Conservation (phyloP, 1,140 invertebrate genomes). For the Brachystomella parvula region DNA sequence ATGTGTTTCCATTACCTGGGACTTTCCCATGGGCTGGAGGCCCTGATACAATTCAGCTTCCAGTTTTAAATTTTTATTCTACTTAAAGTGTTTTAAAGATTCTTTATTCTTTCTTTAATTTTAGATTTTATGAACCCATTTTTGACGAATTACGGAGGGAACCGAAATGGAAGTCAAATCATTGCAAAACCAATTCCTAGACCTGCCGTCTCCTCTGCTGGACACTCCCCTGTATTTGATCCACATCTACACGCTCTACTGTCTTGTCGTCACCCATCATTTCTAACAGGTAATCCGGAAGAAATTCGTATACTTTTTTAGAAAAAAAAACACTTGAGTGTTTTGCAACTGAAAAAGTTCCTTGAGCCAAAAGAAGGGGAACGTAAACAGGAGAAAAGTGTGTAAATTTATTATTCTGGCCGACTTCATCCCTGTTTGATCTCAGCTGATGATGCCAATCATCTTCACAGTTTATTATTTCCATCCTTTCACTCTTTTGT, state of each 20-base stretch:
- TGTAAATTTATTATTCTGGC: background rate
- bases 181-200: constrained; percentile 52
- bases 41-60: no score
- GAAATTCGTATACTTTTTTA: no score
- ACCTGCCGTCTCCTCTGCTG: constrained; percentile 45
- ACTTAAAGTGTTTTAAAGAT: no score
- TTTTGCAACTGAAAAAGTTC: no score
- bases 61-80: no score
- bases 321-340: background rate
- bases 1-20: constrained; percentile 58
- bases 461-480: no score
- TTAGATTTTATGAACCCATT: no score
- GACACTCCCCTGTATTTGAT: constrained; percentile 41
- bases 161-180: constrained; percentile 40
- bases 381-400: no score
- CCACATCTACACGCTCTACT: constrained; percentile 49
- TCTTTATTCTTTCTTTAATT: no score
- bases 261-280: constrained; percentile 47
- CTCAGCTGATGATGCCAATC: background rate
- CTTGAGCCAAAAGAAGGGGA: no score
- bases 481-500: no score
- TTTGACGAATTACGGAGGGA: constrained; percentile 24
- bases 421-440: background rate
- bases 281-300: constrained; percentile 50
- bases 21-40: constrained; percentile 73